These are phyloP conservation scores for Heterodera carotae DNA, from an alignment of 1,140 invertebrate genomes.

Conservation along the genomic window DNA sequence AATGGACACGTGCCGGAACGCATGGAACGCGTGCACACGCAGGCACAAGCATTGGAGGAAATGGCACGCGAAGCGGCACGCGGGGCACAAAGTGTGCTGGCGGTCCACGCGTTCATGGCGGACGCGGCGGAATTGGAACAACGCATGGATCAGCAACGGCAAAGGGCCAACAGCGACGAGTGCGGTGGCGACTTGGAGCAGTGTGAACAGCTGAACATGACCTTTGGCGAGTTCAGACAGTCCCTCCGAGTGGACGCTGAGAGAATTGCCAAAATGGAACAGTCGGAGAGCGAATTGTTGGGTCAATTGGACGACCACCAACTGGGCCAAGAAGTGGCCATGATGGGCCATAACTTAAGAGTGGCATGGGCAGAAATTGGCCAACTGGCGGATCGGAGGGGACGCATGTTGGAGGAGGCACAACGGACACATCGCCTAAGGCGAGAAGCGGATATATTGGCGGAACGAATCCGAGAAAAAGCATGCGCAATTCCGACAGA, in stretches of 20 bases:
- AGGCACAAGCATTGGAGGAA: slow-evolving; percentile 58
- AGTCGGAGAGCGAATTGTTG: slow-evolving; percentile 84
- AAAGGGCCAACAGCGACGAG: slow-evolving; percentile 86
- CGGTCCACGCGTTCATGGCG: slow-evolving; percentile 85
- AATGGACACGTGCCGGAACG: slow-evolving; percentile 82
- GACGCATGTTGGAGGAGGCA: slow-evolving; percentile 83
- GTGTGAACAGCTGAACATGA: slow-evolving; percentile 76
- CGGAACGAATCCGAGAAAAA: slow-evolving; percentile 86
- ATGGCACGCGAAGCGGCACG: slow-evolving; percentile 76
- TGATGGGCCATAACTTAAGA: slow-evolving; percentile 83
- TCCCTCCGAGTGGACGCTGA: slow-evolving; percentile 86
- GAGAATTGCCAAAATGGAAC: slow-evolving; percentile 86
- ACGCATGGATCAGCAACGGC: slow-evolving; percentile 91
- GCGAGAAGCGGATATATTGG: slow-evolving; percentile 83
- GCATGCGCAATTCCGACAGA: slow-evolving; percentile 80
- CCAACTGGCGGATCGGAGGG: slow-evolving; percentile 80
- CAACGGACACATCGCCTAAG: slow-evolving; percentile 95
- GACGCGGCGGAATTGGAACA: slow-evolving; percentile 86
- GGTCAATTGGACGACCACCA: slow-evolving; percentile 74
- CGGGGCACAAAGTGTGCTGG: slow-evolving; percentile 68
- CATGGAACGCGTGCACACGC: slow-evolving; percentile 82
- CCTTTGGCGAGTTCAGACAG: slow-evolving; percentile 93
- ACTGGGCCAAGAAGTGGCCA: slow-evolving; percentile 83
- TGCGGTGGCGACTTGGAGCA: slow-evolving; percentile 97
- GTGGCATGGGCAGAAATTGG: slow-evolving; percentile 84